Percentiles rank a stretch among this genome's conserved stretches.
Conservation (phyloP, 2,113 vertebrate species). For the Actinemys pallida region DNA sequence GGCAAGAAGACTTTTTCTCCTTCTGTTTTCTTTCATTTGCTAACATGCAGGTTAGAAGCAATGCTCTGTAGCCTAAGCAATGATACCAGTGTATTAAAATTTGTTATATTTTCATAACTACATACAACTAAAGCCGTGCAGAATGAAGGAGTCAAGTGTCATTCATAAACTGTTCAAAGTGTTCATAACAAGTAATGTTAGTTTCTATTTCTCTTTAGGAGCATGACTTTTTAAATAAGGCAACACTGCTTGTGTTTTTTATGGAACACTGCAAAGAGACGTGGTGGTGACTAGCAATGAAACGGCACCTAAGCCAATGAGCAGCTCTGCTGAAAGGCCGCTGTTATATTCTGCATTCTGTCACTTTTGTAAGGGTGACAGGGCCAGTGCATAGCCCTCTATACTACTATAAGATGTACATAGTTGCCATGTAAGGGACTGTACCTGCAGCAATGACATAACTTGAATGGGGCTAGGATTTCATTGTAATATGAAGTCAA, state of each 20-base stretch:
- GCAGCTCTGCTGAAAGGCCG: not conserved
- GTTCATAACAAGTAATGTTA: not conserved
- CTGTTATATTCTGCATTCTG: not conserved
- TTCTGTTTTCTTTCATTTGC: not conserved
- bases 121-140: no score
- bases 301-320: not conserved
- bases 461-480: no score
- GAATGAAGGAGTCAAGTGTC: not conserved
- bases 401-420: not conserved
- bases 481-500: no score
- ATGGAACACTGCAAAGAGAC: no score
- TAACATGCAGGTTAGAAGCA: not conserved
- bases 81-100: not conserved
- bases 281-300: not conserved
- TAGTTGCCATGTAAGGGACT: not conserved
- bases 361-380: not conserved
- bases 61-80: not conserved
- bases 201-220: no score
- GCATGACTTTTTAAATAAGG: not conserved
- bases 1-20: no score
- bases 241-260: no score
- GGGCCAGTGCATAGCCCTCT: not conserved
- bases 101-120: no score
- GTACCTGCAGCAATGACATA: not conserved
- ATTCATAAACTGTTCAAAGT: not conserved